Base-by-base conservation (phyloP, 2,113 vertebrate species). In the Panurus biarmicus region DNA sequence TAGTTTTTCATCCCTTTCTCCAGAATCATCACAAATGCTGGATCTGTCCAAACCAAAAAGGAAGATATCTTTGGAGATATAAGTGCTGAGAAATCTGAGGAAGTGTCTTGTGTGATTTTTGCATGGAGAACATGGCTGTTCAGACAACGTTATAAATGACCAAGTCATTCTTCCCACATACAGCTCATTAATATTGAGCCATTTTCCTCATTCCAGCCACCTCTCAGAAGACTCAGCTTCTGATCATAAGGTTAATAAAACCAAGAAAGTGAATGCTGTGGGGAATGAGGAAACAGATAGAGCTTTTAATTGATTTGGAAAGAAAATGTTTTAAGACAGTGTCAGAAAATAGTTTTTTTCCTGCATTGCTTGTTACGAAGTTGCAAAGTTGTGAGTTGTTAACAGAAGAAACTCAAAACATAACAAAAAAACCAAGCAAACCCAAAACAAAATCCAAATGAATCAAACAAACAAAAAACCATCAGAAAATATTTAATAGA, bases 1-100 rank as follows among this genome's bases (percentile, higher is more conserved):
- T 72, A 95, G 87, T 61, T 97, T 98, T 88, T 97, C 97, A 45
- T 97, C 97, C 71, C 85, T 97, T 89, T 98, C 98, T 42, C 93
- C 96, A 88, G 93, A 89, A 85, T 98, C 97, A 44, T 98, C 97
- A 93, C 96, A 93, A 91, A 93, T 90, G 56, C 87, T 95, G 56
- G 96, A 96, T 94, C 97, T 98, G 90, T 80, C 61, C 62, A 96
- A 93, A 82, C 64, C 84, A 93, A 90, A 93, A 90, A 58, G 20
- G 23, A 89, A 90, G 7, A 25, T 3, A 71, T 11, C 8, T 28
- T 80, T 92, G 40, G 36, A 74, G 65, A n/a, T 8, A 6, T 0
- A 79, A 75, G 31, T 3, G 0, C 40, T 72, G 26, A 87, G 60
- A 75, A 67, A 64, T 26, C 28, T 3, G 1, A 92, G 56, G 80